A percentile compares a stretch with the other conserved stretches of the same genome.
phyloP scores from a whole-genome alignment of 2,888 invertebrate species.

The Dicycla oo region DNA sequence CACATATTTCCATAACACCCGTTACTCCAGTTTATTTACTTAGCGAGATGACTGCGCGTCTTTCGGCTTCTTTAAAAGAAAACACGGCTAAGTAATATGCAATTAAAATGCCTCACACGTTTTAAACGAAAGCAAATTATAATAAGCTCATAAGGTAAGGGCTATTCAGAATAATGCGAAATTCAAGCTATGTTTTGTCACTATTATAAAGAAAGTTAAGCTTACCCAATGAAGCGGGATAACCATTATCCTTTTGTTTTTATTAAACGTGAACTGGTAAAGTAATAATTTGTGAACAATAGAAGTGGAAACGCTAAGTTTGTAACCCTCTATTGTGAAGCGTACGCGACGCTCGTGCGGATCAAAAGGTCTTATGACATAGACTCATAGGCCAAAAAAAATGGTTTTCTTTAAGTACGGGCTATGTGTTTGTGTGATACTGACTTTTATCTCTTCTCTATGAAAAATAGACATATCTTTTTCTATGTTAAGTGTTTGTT shows the following conservation, averaged over 20 bases:
- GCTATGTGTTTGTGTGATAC: not conserved
- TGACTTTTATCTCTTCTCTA: not conserved
- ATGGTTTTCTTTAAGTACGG: not conserved
- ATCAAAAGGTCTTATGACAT: constrained; percentile 15
- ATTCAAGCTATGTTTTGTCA: no score
- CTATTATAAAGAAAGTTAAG: not conserved
- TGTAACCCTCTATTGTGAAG: constrained; percentile 29
- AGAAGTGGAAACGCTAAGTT: constrained; percentile 13
- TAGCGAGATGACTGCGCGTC: constrained; percentile 14
- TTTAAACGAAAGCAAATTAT: constrained; percentile 26
- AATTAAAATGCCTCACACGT: constrained; percentile 45
- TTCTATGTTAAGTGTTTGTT: no score
- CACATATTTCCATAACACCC: constrained; percentile 1
- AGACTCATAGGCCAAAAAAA: not conserved
- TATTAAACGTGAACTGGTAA: constrained; percentile 7
- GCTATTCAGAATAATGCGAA: constrained; percentile 1
- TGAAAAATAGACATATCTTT: not conserved
- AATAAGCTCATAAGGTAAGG: constrained; percentile 6
- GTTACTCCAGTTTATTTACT: constrained; percentile 50
- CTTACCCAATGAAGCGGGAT: constrained; percentile 20
- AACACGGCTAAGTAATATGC: constrained; percentile 46
- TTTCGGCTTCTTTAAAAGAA: constrained; percentile 17
- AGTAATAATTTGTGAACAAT: constrained; percentile 40
- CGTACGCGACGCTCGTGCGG: constrained; percentile 1
- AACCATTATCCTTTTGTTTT: constrained; percentile 21